Percentiles rank a stretch among this genome's conserved stretches.
phyloP scores from a whole-genome alignment of 2,113 vertebrate genomes.

The Turnix velox region DNA sequence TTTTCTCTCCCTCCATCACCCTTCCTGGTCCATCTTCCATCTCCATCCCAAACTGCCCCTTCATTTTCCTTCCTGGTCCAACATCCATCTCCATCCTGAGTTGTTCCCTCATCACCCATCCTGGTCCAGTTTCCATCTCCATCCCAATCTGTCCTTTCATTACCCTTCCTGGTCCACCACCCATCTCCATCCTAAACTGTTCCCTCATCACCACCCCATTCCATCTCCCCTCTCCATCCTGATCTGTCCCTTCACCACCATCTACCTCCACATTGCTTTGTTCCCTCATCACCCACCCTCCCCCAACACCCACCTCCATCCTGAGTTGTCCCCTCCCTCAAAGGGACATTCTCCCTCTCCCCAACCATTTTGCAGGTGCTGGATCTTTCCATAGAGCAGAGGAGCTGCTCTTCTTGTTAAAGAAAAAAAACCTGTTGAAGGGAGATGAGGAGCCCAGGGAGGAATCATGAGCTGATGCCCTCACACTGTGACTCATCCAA shows the following conservation, averaged over 20 bases:
- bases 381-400: not conserved
- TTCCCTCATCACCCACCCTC: no score
- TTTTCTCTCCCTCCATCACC: not conserved
- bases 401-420: not conserved
- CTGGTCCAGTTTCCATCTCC: not conserved
- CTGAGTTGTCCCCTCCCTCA: fast-evolving
- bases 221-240: no score
- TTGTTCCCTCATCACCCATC: not conserved
- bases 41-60: no score
- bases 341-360: not conserved
- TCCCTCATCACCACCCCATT: no score
- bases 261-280: no score
- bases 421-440: not conserved
- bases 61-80: not conserved
- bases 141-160: not conserved
- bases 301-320: not conserved
- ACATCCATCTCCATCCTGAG: not conserved
- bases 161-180: not conserved
- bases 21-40: no score
- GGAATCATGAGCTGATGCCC: not conserved
- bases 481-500: slow-evolving; percentile 29
- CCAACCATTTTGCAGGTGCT: fast-evolving
- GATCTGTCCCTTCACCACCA: no score
- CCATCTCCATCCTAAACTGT: not conserved
- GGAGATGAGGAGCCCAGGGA: not conserved